A percentile compares a stretch with the other conserved stretches of the same genome.
Conservation (phyloP, 1,140 invertebrate genomes). For the Brachystomella parvula region DNA sequence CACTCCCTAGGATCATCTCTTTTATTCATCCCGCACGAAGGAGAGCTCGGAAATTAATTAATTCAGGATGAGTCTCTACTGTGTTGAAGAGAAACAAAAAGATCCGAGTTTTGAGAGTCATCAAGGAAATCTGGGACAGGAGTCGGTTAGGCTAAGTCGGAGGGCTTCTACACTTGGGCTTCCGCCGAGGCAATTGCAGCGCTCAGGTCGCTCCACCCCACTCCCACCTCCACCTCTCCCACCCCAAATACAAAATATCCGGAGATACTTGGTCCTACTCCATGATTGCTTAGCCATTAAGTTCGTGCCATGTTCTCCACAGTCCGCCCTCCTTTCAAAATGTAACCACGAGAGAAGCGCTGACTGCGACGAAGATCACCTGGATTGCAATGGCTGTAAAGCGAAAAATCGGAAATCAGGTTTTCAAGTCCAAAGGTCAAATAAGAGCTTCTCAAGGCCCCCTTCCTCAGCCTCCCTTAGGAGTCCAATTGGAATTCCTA, state of each 20-base stretch:
- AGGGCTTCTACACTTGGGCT: neutral
- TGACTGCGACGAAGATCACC: neutral
- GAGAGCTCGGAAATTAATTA: too few species aligned
- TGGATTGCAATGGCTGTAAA: neutral
- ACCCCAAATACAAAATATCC: slow-evolving; percentile 1
- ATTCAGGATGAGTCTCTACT: neutral
- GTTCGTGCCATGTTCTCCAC: slow-evolving; percentile 22
- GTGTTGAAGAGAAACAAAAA: too few species aligned
- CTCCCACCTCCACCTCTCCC: neutral
- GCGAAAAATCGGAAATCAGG: neutral
- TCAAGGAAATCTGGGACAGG: neutral
- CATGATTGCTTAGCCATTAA: slow-evolving; percentile 29
- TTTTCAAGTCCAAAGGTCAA: neutral
- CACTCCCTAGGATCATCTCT: too few species aligned
- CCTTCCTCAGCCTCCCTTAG: neutral
- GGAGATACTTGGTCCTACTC: slow-evolving; percentile 25
- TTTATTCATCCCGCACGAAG: too few species aligned
- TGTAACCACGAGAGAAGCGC: neutral
- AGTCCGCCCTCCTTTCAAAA: neutral
- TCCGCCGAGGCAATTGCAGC: neutral
- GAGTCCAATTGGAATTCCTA: neutral
- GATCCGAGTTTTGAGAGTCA: neutral
- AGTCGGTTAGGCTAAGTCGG: neutral
- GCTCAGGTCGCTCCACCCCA: neutral
- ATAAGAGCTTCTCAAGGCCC: neutral